Conservation (phyloP, 2,113 vertebrate species). For the Uropsilus gracilis region DNA sequence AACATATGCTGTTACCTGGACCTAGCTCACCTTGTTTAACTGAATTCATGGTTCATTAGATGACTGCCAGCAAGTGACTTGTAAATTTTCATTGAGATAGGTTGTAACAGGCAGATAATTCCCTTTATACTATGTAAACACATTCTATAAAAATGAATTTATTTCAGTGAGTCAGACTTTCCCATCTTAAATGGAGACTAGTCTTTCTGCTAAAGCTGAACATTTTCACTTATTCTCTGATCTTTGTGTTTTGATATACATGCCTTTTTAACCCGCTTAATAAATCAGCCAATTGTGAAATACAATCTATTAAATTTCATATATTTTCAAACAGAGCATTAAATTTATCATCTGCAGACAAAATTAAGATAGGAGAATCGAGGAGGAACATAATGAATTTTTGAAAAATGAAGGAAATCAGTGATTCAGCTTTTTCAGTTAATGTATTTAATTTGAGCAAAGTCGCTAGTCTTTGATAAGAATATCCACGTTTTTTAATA, state of each 20-base stretch:
- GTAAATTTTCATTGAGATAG: background rate
- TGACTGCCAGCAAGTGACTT: background rate
- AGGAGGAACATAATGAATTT: background rate
- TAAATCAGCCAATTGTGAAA: background rate
- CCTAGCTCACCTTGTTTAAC: background rate
- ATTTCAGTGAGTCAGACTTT: background rate
- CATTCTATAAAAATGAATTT: background rate
- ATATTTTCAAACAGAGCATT: background rate
- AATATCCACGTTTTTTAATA: background rate
- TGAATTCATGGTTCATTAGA: background rate
- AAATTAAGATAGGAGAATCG: background rate
- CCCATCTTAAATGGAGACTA: background rate
- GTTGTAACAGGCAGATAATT: background rate
- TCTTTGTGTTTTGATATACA: background rate
- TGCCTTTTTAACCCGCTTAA: constrained; percentile 16
- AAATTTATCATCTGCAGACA: background rate
- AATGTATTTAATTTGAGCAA: constrained; percentile 5
- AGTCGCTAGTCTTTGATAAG: background rate
- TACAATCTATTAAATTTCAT: background rate
- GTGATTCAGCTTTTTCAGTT: constrained; percentile 9
- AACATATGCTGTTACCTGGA: background rate
- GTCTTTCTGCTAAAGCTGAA: background rate
- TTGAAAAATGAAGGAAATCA: background rate
- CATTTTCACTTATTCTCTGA: background rate
- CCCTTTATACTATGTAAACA: background rate